These are phyloP conservation scores for Brachyhypopomus occidentalis DNA, from an alignment of 2,113 vertebrate genomes.

Conservation along the genomic window DNA sequence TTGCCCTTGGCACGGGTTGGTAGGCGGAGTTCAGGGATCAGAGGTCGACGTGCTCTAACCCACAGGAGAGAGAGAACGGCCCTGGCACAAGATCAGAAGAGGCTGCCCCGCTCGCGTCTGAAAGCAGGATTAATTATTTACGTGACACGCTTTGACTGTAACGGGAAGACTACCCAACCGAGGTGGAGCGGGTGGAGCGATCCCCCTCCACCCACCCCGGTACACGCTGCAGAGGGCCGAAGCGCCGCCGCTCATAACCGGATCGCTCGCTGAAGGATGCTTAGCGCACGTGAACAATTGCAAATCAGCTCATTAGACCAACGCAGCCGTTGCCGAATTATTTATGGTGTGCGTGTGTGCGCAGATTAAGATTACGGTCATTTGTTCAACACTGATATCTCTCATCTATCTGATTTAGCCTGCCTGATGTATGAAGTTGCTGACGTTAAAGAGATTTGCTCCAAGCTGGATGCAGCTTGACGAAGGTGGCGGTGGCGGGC, in stretches of 20 bases:
- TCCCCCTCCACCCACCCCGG: too few species aligned
- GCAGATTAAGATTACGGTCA: slow-evolving; percentile 59
- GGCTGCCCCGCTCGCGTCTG: slow-evolving; percentile 59
- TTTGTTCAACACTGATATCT: slow-evolving; percentile 31
- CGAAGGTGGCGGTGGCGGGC: slow-evolving; percentile 18
- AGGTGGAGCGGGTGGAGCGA: too few species aligned
- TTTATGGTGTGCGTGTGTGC: slow-evolving; percentile 64
- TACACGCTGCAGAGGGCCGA: too few species aligned
- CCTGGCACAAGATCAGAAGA: slow-evolving; percentile 64
- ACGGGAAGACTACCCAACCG: slow-evolving; percentile 21
- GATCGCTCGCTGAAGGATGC: slow-evolving; percentile 49
- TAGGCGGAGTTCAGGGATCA: too few species aligned
- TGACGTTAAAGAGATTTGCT: slow-evolving; percentile 40
- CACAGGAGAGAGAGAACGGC: background rate
- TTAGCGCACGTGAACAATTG: slow-evolving; percentile 67
- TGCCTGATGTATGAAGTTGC: slow-evolving; percentile 26
- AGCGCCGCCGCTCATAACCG: too few species aligned
- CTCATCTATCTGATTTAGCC: slow-evolving; percentile 42
- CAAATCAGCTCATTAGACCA: slow-evolving; percentile 66
- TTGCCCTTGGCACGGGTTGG: too few species aligned
- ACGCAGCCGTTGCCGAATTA: slow-evolving; percentile 62
- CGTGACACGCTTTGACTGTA: slow-evolving; percentile 55
- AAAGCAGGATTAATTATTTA: slow-evolving; percentile 72
- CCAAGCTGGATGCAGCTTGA: slow-evolving; percentile 16
- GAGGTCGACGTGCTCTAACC: too few species aligned